Percentiles rank a stretch among this genome's conserved stretches.
Conservation (phyloP, 1,140 invertebrate genomes). For the Augochlora pura region DNA sequence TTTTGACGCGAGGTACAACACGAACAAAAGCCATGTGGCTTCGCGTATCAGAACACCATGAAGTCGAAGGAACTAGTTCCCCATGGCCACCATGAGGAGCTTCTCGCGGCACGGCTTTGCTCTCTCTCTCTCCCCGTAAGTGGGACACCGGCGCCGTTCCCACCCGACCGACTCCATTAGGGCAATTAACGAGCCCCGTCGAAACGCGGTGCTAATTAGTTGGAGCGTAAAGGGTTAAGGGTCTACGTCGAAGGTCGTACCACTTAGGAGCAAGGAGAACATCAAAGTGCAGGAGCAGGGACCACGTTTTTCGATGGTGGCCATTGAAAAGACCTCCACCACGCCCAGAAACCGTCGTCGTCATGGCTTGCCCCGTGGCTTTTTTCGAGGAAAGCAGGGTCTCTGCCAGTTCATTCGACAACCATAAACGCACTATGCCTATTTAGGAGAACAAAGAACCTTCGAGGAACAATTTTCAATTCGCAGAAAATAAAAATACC, state of each 20-base stretch:
- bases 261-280: slow-evolving; percentile 62
- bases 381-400: too few species aligned
- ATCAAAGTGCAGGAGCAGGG: slow-evolving; percentile 37
- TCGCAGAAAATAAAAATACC: too few species aligned
- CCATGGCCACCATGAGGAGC: slow-evolving; percentile 16
- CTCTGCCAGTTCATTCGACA: too few species aligned
- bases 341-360: slow-evolving; percentile 29
- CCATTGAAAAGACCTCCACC: slow-evolving; percentile 46
- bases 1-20: slow-evolving; percentile 10
- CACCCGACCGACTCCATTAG: too few species aligned
- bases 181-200: background rate
- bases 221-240: slow-evolving; percentile 49
- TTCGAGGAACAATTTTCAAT: too few species aligned
- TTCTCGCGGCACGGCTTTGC: background rate
- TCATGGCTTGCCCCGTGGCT: background rate
- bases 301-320: slow-evolving; percentile 25
- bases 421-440: too few species aligned
- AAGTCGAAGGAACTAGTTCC: background rate
- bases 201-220: slow-evolving; percentile 39
- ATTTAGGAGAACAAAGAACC: too few species aligned
- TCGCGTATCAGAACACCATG: slow-evolving; percentile 37
- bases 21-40: slow-evolving; percentile 59
- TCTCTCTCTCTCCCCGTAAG: background rate
- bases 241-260: slow-evolving; percentile 57
- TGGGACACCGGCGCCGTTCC: too few species aligned